phyloP scores from a whole-genome alignment of 1,140 invertebrate genomes.

The Drosophila sp. region DNA sequence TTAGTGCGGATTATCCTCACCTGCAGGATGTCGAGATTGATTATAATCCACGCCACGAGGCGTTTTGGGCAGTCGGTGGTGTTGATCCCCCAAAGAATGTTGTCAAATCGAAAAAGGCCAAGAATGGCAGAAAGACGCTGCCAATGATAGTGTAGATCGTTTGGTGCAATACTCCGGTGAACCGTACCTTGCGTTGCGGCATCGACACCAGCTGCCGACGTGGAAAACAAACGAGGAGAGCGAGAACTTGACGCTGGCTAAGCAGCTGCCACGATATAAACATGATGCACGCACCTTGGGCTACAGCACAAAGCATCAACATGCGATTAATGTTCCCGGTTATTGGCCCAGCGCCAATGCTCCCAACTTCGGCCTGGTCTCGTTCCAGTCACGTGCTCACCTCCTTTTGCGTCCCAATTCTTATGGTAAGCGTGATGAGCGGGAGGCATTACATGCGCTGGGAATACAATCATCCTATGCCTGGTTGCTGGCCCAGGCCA shows the following conservation, averaged over 20 bases:
- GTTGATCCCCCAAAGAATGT: constrained; percentile 86
- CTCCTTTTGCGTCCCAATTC: constrained; percentile 84
- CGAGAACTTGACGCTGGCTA: constrained; percentile 72
- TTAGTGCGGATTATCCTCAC: constrained; percentile 86
- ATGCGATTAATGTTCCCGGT: constrained; percentile 91
- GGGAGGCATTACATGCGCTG: constrained; percentile 89
- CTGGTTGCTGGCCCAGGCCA: constrained; percentile 92
- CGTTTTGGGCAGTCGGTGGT: constrained; percentile 92
- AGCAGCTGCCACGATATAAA: constrained; percentile 86
- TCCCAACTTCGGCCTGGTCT: constrained; percentile 90
- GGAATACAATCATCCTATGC: constrained; percentile 91
- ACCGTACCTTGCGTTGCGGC: constrained; percentile 88
- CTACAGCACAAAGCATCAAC: constrained; percentile 85
- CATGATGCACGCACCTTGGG: constrained; percentile 87
- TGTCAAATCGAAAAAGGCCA: constrained; percentile 81
- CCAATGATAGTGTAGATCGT: constrained; percentile 87
- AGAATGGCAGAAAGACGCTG: constrained; percentile 81
- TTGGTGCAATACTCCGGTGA: constrained; percentile 88
- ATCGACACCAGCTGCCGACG: constrained; percentile 87
- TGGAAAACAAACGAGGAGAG: constrained; percentile 87
- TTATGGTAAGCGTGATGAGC: constrained; percentile 85
- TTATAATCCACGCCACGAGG: constrained; percentile 90
- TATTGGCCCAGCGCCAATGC: constrained; percentile 90
- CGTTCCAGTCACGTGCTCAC: constrained; percentile 88
- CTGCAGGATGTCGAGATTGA: constrained; percentile 89